Evolutionary conservation across 2,113 vertebrate species (phyloP), one percentile per base, ranked within the genome.

Genomic region (Zosterops pallidus): DNA sequence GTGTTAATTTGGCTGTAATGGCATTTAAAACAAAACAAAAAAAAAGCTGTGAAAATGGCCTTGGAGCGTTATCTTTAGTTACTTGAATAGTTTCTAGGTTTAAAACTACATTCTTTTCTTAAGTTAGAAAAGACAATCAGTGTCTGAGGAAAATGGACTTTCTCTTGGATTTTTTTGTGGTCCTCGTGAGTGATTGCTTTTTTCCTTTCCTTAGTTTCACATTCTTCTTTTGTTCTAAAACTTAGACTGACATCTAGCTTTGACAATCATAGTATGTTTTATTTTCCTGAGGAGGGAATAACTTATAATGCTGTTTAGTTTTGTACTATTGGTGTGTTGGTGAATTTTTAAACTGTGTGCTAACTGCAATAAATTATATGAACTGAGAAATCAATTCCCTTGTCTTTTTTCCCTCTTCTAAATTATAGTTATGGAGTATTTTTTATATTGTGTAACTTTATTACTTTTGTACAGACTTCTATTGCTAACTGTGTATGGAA

Each of bases 351-450:
- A 99, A 99, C 99, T 99, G 99, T 99, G 99, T 99, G 99, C 98
- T 99, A 99, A 99, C 98, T 99, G 99, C 99, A 99, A 99, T 99
- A 99, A 99, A 99, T 99, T 99, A 99, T 99, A 99, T 99, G 99
- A 99, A 99, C 98, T 97, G 97, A 97, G 97, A 97, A 97, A 96
- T 97, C 95, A 97, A 96, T 97, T 97, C 93, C 96, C 78, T 96
- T 83, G 97, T 97, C 97, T 97, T 97, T 95, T 97, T 96, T 95
- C 91, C 95, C 86, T 96, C 85, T 97, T 97, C 96, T 89, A 97
- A 97, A 92, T 96, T 90, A 90, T 92, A 96, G 94, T 95, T 89
- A 55, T 35, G 82, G 92, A 85, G 63, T 95, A 70, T 96, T 81
- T 96, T 82, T 63, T 92, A 85, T 89, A 41, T 87, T 89, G 84